A percentile compares a stretch with the other conserved stretches of the same genome.
Evolutionary conservation across 2,797 vertebrate genomes (phyloP).

Genomic region (Discoglossus pictus): DNA sequence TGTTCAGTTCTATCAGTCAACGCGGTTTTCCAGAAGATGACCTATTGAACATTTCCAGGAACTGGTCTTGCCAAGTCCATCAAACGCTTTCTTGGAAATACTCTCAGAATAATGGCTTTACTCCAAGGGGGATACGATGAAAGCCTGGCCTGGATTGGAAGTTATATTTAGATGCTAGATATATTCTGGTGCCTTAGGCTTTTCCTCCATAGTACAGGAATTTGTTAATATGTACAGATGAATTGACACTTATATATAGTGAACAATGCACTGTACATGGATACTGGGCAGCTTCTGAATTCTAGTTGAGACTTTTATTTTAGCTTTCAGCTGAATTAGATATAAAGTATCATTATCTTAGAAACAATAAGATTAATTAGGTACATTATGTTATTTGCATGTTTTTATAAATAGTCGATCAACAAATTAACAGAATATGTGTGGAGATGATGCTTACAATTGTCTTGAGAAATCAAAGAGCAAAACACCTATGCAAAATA

Average conservation of each 20-base stretch:
- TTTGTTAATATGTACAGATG: slow-evolving; percentile 8
- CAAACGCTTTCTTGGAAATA: slow-evolving; percentile 84
- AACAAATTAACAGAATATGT: no score
- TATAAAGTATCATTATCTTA: no score
- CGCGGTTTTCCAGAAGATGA: slow-evolving; percentile 74
- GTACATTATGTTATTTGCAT: no score
- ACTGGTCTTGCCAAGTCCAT: slow-evolving; percentile 75
- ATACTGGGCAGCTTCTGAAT: no score
- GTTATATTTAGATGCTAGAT: slow-evolving; percentile 40
- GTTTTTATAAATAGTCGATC: no score
- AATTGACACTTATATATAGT: neutral
- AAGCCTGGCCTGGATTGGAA: slow-evolving; percentile 71
- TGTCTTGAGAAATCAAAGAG: no score
- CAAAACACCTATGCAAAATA: no score
- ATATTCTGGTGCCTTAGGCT: slow-evolving; percentile 19
- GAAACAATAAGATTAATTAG: no score
- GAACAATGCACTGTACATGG: neutral
- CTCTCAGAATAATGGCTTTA: slow-evolving; percentile 71
- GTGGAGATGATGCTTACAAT: no score
- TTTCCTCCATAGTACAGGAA: slow-evolving; percentile 16
- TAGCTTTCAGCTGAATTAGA: no score
- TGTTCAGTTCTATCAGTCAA: slow-evolving; percentile 68
- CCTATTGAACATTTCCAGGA: slow-evolving; percentile 85
- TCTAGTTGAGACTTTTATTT: no score
- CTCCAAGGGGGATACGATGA: slow-evolving; percentile 69